Base-by-base conservation (phyloP, 1,140 invertebrate species). In the Carcinoscorpius rotundicauda region DNA sequence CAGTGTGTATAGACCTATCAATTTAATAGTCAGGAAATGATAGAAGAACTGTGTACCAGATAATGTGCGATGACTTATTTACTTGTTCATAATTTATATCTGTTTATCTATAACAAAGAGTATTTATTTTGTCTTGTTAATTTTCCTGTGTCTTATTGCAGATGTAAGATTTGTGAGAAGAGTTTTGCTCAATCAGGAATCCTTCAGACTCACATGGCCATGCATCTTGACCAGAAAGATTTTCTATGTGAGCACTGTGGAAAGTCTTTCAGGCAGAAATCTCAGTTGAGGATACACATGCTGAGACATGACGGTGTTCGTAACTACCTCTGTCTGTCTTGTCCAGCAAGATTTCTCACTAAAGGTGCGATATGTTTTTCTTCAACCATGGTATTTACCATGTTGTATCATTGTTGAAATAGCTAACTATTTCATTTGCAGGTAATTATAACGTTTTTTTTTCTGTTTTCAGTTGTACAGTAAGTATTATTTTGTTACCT, bases 221-320 rank as follows among this genome's bases (percentile, higher is more conserved):
- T 77, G 50, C 79, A 81, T 65, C 73, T 74, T 10, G 72, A 75
- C 52, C 69, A 75, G 51, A 75, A 77, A 66, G 71, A 73, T 51
- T 75, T 77, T 70, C 64, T 78, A 49, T 81, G 79, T 72, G 74
- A 76, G 11, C 62, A 74, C 10, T 81, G 79, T 73, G 79, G 79
- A 3, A 78, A 78, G 68, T 69, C 76, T 3, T 81, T 81, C 65
- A 69, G 75, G 49, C 78, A 79, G 65, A 78, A 77, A 68, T 76
- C 75, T 57, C 78, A 80, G 62, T 69, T 80, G 8, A 64, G 72
- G 3, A 62, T 75, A 4, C 79, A 81, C 66, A 71, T 73, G 60
- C 73, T 74, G 61, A 67, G 78, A 29, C 79, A 81, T 70, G 71
- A 73, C 6, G 74, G 76, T 5, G 66, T 76, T 11, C 69, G 73